Evolutionary conservation across 1,140 invertebrate species (phyloP).

Genomic region (Battus philenor): DNA sequence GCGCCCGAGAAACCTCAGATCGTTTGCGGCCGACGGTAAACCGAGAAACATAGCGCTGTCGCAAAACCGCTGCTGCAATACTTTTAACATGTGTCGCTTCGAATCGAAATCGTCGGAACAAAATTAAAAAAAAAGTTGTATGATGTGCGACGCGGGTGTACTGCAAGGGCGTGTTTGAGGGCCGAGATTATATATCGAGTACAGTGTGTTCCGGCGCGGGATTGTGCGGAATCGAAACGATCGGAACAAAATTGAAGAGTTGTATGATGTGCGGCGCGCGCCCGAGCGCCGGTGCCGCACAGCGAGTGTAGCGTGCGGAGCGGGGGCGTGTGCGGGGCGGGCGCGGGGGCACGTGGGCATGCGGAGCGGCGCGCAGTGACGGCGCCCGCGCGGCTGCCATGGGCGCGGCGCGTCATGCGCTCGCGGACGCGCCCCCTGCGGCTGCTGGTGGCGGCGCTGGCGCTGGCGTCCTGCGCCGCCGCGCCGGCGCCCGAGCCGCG

Average conservation of each 20-base stretch:
- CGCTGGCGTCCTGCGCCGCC: slow-evolving; percentile 57
- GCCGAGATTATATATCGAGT: too few relatives aligned
- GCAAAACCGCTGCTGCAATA: slow-evolving; percentile 35
- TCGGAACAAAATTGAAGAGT: too few relatives aligned
- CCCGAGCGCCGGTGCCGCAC: not conserved
- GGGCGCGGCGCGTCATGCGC: slow-evolving; percentile 68
- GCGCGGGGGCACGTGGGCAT: not conserved
- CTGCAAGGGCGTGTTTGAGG: slow-evolving; percentile 1
- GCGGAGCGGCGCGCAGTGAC: slow-evolving; percentile 46
- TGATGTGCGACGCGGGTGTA: slow-evolving; percentile 1
- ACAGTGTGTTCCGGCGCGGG: too few relatives aligned
- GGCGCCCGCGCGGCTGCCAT: slow-evolving; percentile 65
- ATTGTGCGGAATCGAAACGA: too few relatives aligned
- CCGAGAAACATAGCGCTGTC: slow-evolving; percentile 28
- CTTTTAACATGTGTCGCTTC: slow-evolving; percentile 18
- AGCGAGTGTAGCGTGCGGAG: not conserved
- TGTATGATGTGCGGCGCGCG: too few relatives aligned
- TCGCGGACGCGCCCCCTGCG: slow-evolving; percentile 62
- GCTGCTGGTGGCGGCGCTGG: slow-evolving; percentile 60
- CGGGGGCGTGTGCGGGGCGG: too few relatives aligned
- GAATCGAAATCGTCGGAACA: slow-evolving; percentile 1
- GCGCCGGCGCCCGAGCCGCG: slow-evolving; percentile 66
- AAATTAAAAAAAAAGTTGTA: too few relatives aligned
- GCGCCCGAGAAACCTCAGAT: slow-evolving; percentile 36
- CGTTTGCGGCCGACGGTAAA: slow-evolving; percentile 35